Percentiles rank a stretch among this genome's conserved stretches.
phyloP scores from a whole-genome alignment of 2,888 invertebrate species.

The Clunio marinus region DNA sequence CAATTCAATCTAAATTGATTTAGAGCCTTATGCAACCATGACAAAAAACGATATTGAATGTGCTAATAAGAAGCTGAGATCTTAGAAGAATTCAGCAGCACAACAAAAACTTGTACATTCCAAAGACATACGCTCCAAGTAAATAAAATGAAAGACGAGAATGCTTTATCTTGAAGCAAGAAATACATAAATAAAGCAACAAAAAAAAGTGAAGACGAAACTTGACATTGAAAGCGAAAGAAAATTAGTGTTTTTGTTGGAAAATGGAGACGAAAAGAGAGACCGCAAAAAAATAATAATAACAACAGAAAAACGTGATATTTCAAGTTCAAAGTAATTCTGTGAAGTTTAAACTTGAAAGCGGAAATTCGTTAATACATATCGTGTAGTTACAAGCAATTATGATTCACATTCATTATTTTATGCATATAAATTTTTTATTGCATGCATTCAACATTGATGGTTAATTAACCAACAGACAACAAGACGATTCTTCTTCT shows the following conservation, averaged over 20 bases:
- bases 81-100: no score
- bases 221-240: constrained; percentile 11
- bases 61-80: no score
- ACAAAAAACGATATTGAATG: neutral
- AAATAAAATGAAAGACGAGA: neutral
- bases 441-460: neutral
- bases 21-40: constrained; percentile 15
- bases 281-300: no score
- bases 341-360: neutral
- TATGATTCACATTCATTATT: neutral
- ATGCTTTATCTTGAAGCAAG: neutral
- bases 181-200: neutral
- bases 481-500: neutral
- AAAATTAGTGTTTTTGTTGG: neutral
- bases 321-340: constrained; percentile 22
- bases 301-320: no score
- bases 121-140: no score
- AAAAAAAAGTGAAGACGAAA: no score
- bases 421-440: neutral
- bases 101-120: no score
- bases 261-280: neutral
- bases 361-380: constrained; percentile 4
- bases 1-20: constrained; percentile 8
- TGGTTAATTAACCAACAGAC: neutral
- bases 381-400: constrained; percentile 5